phyloP scores from a whole-genome alignment of 2,797 vertebrate species.

The Chelidonichthys spinosus region DNA sequence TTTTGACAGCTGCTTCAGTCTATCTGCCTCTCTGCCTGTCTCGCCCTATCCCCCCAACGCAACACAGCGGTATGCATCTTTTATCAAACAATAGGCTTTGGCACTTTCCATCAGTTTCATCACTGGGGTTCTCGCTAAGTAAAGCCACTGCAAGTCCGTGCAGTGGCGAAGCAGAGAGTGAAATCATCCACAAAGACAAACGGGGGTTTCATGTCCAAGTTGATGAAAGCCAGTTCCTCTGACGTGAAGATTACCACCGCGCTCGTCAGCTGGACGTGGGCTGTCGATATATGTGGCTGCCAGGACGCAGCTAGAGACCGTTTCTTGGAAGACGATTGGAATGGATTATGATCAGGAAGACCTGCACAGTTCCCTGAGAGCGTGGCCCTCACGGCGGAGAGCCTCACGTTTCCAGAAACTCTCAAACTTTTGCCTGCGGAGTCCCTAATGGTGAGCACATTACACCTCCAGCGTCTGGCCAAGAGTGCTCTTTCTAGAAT shows the following conservation, averaged over 20 bases:
- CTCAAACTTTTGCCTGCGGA: slow-evolving; percentile 61
- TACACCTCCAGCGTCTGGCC: slow-evolving; percentile 67
- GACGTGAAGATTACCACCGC: slow-evolving; percentile 26
- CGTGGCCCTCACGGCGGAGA: slow-evolving; percentile 4
- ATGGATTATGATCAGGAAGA: slow-evolving; percentile 60
- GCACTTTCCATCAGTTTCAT: slow-evolving; percentile 78
- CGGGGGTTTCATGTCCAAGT: slow-evolving; percentile 12
- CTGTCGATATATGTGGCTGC: slow-evolving; percentile 49
- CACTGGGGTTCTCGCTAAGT: slow-evolving; percentile 52
- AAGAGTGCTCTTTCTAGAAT: slow-evolving; percentile 59
- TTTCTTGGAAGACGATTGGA: slow-evolving; percentile 34
- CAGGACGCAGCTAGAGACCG: slow-evolving; percentile 14
- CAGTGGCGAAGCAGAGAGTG: slow-evolving; percentile 16
- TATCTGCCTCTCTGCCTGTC: slow-evolving; percentile 79
- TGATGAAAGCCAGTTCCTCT: slow-evolving; percentile 34
- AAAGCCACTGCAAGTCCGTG: slow-evolving; percentile 51
- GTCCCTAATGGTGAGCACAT: slow-evolving; percentile 68
- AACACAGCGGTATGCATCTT: slow-evolving; percentile 77
- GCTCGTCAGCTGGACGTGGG: slow-evolving; percentile 38
- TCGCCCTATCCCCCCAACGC: slow-evolving; percentile 72
- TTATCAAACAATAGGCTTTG: slow-evolving; percentile 78
- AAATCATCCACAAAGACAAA: slow-evolving; percentile 26
- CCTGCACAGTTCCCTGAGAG: slow-evolving; percentile 32
- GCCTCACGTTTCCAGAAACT: slow-evolving; percentile 18
- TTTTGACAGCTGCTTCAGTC: slow-evolving; percentile 82